Evolutionary conservation across 1,140 invertebrate species (phyloP).

Genomic region (Drosophila repletoides): DNA sequence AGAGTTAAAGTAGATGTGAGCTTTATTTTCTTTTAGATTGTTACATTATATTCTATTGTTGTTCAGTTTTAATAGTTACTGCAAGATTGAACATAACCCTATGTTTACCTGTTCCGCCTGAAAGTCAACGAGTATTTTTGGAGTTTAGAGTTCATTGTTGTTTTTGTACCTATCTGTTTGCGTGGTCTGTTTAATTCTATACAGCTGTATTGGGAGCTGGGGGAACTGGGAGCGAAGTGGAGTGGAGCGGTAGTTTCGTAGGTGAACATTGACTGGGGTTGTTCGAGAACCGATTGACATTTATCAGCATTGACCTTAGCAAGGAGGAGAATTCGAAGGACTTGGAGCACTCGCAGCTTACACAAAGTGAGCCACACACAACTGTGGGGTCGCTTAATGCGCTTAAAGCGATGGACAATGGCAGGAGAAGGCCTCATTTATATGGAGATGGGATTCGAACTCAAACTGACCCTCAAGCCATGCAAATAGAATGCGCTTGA

Average conservation of each 20-base stretch:
- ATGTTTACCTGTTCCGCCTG: no score
- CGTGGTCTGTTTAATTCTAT: constrained; percentile 47
- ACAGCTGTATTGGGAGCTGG: constrained; percentile 5
- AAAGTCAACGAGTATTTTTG: no score
- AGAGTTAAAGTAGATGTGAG: no score
- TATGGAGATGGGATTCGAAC: constrained; percentile 52
- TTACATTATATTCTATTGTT: no score
- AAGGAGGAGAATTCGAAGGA: no score
- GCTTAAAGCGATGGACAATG: constrained; percentile 55
- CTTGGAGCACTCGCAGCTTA: neutral
- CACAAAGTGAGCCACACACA: neutral
- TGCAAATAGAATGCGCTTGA: constrained; percentile 54
- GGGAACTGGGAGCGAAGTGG: neutral
- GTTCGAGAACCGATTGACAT: constrained; percentile 55
- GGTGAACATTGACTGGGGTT: neutral
- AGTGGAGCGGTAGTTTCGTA: no score
- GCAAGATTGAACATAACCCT: no score
- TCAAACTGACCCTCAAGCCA: constrained; percentile 45
- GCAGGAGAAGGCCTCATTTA: constrained; percentile 38
- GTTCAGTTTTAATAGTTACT: no score
- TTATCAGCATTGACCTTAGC: constrained; percentile 64
- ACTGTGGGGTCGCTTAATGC: constrained; percentile 52
- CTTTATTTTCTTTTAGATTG: no score
- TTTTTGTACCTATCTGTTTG: constrained; percentile 44
- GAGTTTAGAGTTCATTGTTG: constrained; percentile 5